Percentiles rank a stretch among this genome's conserved stretches.
Evolutionary conservation across 2,888 invertebrate genomes (phyloP).

Genomic region (Limenitis camilla): DNA sequence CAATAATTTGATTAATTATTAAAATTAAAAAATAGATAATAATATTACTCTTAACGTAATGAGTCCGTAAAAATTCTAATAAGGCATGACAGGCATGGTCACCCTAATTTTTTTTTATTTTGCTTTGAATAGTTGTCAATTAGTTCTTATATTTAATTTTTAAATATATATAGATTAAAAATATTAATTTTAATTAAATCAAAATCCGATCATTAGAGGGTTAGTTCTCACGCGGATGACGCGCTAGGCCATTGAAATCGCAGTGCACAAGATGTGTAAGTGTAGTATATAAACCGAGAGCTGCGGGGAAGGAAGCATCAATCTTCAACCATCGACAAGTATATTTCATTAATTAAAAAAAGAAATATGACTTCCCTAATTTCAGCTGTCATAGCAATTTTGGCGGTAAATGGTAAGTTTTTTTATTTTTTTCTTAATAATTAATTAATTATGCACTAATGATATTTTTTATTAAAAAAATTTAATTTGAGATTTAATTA

Average conservation of each 20-base stretch:
- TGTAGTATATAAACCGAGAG: constrained; percentile 66
- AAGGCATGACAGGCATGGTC: too few species aligned
- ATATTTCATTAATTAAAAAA: constrained; percentile 29
- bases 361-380: constrained; percentile 44
- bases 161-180: too few species aligned
- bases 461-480: too few species aligned
- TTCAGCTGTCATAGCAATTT: constrained; percentile 41
- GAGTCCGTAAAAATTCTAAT: too few species aligned
- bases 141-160: too few species aligned
- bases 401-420: constrained; percentile 60
- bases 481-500: too few species aligned
- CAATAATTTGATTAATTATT: too few species aligned
- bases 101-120: too few species aligned
- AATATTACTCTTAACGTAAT: too few species aligned
- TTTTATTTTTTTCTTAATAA: not conserved
- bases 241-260: constrained; percentile 62
- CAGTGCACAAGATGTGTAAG: constrained; percentile 46
- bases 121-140: too few species aligned
- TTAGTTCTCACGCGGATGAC: constrained; percentile 60
- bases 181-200: not conserved
- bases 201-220: constrained; percentile 34
- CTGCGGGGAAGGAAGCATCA: constrained; percentile 54
- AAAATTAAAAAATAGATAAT: too few species aligned
- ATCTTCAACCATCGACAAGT: constrained; percentile 32
- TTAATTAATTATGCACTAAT: not conserved